Base-by-base conservation (phyloP, 1,140 invertebrate genomes). In the Aporrectodea caliginosa region DNA sequence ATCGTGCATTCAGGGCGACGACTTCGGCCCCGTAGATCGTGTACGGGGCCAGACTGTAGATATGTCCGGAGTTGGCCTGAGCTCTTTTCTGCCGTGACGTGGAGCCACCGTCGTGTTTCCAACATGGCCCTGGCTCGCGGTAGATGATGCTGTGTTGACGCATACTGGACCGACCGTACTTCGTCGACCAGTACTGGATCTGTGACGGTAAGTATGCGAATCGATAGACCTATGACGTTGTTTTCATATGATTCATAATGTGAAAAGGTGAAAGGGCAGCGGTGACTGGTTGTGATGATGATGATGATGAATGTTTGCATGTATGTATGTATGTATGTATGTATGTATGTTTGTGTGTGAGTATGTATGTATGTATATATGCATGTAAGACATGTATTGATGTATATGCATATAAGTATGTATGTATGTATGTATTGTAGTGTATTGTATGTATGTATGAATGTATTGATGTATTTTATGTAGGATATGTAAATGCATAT, bases 31-130 rank as follows among this genome's bases (percentile, higher is more conserved):
- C 78, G 76, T 73, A 73, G 80, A 78, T 81, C 22, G 75, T 81
- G 77, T 70, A 81, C n/a, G 80, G 80, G 69, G 69, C 72, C 16
- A 81, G 73, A 33, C 78, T 81, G 80, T 81, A 81, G 30, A 81
- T 33, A 76, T 81, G 80, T 0, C 80, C 80, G 71, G 31, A 34
- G 32, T 12, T 33, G 79, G 76, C 31, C 31, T 33, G 43, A 58
- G 16, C 71, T 27, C 72, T 35, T 32, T 76, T 35, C 35, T 35
- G 33, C 35, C 75, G 35, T 22, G 43, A 6, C 6, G 6, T 22
- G 43, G 6, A 6, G 43, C 43, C 43, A 22, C 32, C 75, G 29
- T 58, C 31, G 43, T 68, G 30, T 16, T 69, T 33, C 78, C 80
- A 78, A 27, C 80, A 81, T 22, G 33, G 27, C 22, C 43, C 75